Evolutionary conservation across 2,888 invertebrate genomes (phyloP).

Genomic region (Brachypalpus laphriformis): DNA sequence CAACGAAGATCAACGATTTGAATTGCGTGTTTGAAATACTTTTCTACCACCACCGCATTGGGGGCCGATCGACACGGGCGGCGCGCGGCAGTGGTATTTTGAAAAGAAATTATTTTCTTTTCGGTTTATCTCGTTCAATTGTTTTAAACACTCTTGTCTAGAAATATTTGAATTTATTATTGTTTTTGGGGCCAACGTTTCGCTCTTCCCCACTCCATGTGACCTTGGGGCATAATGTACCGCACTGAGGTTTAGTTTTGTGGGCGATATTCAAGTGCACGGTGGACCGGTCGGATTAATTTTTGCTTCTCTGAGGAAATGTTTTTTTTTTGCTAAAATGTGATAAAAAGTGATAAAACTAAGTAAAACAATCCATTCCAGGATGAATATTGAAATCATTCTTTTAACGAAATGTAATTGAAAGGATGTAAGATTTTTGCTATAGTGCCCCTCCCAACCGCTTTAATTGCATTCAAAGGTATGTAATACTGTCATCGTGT

Average conservation of each 20-base stretch:
- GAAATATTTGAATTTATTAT: slow-evolving; percentile 7
- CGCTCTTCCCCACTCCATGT: not conserved
- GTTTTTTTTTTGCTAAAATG: not conserved
- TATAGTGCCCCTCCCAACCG: not conserved
- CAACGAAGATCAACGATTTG: slow-evolving; percentile 26
- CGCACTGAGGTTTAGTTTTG: slow-evolving; percentile 40
- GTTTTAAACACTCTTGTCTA: slow-evolving; percentile 18
- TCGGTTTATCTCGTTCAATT: slow-evolving; percentile 38
- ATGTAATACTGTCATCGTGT: too few relatives aligned
- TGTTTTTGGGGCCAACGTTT: not conserved
- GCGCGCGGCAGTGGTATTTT: not conserved
- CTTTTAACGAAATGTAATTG: slow-evolving; percentile 4
- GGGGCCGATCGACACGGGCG: not conserved
- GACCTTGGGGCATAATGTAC: slow-evolving; percentile 30
- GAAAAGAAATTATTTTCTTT: slow-evolving; percentile 12
- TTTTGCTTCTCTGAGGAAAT: not conserved
- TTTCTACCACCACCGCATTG: not conserved
- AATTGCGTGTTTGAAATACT: slow-evolving; percentile 21
- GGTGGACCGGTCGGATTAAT: not conserved
- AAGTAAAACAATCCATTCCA: slow-evolving; percentile 7
- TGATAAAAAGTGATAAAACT: not conserved
- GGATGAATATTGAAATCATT: not conserved
- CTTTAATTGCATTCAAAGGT: not conserved
- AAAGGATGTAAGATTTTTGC: not conserved
- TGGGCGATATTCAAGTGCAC: slow-evolving; percentile 33